These are phyloP conservation scores for Cephus sareptanus DNA, from an alignment of 2,888 invertebrate species.

Conservation along the genomic window DNA sequence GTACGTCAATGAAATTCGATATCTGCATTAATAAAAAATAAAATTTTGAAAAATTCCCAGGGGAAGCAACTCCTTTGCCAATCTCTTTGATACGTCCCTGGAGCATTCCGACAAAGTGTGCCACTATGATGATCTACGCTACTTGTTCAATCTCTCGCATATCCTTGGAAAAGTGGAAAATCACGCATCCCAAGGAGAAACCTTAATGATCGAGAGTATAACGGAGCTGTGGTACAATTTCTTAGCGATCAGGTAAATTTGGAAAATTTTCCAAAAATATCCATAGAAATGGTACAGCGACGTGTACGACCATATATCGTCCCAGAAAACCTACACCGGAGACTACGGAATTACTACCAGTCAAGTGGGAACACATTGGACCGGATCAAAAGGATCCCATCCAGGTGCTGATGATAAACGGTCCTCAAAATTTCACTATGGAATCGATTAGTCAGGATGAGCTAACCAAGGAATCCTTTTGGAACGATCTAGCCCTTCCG, in stretches of 20 bases:
- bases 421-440: slow-evolving; percentile 15
- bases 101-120: background rate
- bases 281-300: background rate
- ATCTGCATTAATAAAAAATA: background rate
- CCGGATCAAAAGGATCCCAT: slow-evolving; percentile 5
- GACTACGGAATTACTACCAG: slow-evolving; percentile 10
- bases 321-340: slow-evolving; percentile 17
- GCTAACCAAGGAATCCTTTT: slow-evolving; percentile 5
- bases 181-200: background rate
- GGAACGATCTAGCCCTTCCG: slow-evolving; percentile 15
- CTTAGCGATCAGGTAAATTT: slow-evolving; percentile 9
- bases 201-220: slow-evolving; percentile 17
- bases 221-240: slow-evolving; percentile 23
- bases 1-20: background rate
- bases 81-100: background rate
- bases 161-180: slow-evolving; percentile 1
- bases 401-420: slow-evolving; percentile 12
- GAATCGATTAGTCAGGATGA: slow-evolving; percentile 1
- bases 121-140: slow-evolving; percentile 18
- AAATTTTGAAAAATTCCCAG: background rate
- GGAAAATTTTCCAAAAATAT: background rate
- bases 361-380: slow-evolving; percentile 13
- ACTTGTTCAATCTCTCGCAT: slow-evolving; percentile 16
- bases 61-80: background rate
- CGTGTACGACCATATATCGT: background rate